Percentiles rank a stretch among this genome's conserved stretches.
phyloP scores from a whole-genome alignment of 2,113 vertebrate genomes.

The Corydoras sp. region DNA sequence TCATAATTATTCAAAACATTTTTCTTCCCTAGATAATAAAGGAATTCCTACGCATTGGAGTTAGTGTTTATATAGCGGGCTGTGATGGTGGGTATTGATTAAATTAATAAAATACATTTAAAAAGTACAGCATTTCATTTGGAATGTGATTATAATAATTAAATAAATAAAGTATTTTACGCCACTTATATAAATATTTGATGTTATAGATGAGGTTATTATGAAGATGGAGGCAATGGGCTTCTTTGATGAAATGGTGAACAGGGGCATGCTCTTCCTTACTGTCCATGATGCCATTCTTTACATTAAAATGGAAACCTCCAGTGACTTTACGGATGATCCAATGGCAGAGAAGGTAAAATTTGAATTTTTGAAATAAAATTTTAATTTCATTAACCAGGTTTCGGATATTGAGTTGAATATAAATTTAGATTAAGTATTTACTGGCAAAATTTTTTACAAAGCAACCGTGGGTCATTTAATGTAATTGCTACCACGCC shows the following conservation, averaged over 20 bases:
- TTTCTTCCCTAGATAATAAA: conserved; percentile 70
- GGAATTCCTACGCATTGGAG: conserved; percentile 80
- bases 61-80: conserved; percentile 76
- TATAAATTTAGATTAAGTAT: too few species aligned
- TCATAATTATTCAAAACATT: too few species aligned
- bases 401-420: neutral
- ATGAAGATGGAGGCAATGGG: conserved; percentile 71
- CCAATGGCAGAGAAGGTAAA: conserved; percentile 74
- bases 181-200: neutral
- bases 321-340: conserved; percentile 61
- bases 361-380: neutral
- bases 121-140: neutral
- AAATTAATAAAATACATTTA: too few species aligned
- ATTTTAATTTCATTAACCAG: too few species aligned
- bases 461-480: too few species aligned
- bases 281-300: conserved; percentile 78
- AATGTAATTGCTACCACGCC: too few species aligned
- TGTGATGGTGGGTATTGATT: conserved; percentile 70
- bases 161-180: neutral
- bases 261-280: conserved; percentile 75
- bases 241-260: conserved; percentile 74
- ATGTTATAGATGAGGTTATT: conserved; percentile 68
- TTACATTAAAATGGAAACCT: conserved; percentile 65
- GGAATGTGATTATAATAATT: neutral
- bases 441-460: too few species aligned